These are phyloP conservation scores for Caenorhabditis sp. DNA, from an alignment of 2,888 invertebrate species.

Conservation along the genomic window DNA sequence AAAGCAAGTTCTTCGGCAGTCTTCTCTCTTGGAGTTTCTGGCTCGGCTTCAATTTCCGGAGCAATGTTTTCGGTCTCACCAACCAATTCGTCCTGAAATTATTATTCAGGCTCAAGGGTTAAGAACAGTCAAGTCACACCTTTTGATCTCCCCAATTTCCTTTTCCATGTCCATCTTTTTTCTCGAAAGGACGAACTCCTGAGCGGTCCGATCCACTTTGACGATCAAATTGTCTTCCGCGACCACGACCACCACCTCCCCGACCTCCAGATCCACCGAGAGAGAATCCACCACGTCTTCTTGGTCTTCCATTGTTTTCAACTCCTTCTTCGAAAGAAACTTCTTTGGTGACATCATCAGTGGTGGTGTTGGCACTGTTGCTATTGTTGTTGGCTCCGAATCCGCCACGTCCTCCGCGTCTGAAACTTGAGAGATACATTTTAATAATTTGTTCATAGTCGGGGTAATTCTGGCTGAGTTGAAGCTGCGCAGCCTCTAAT, in stretches of 20 bases:
- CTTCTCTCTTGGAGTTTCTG: conserved; percentile 58
- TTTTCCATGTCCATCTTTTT: conserved; percentile 72
- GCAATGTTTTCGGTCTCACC: conserved; percentile 58
- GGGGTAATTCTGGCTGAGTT: too few relatives aligned
- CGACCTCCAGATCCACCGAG: conserved; percentile 40
- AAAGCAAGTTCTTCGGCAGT: conserved; percentile 56
- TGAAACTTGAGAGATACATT: too few relatives aligned
- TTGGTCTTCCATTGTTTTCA: conserved; percentile 34
- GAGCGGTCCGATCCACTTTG: conserved; percentile 65
- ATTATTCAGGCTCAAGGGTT: background rate
- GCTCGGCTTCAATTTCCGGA: conserved; percentile 43
- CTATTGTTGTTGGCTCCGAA: conserved; percentile 29
- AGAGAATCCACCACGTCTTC: conserved; percentile 49
- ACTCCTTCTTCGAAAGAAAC: conserved; percentile 32
- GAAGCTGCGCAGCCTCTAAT: too few relatives aligned
- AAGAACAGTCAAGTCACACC: conserved; percentile 9
- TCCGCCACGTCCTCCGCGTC: conserved; percentile 52
- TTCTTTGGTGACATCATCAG: conserved; percentile 27
- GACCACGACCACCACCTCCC: conserved; percentile 46
- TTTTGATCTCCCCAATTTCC: conserved; percentile 69
- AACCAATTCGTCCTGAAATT: conserved; percentile 56
- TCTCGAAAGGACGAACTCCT: conserved; percentile 60
- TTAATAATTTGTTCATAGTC: too few relatives aligned
- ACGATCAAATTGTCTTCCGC: conserved; percentile 62
- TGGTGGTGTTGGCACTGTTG: background rate